phyloP scores from a whole-genome alignment of 2,113 vertebrate species.

The Axis porcinus region DNA sequence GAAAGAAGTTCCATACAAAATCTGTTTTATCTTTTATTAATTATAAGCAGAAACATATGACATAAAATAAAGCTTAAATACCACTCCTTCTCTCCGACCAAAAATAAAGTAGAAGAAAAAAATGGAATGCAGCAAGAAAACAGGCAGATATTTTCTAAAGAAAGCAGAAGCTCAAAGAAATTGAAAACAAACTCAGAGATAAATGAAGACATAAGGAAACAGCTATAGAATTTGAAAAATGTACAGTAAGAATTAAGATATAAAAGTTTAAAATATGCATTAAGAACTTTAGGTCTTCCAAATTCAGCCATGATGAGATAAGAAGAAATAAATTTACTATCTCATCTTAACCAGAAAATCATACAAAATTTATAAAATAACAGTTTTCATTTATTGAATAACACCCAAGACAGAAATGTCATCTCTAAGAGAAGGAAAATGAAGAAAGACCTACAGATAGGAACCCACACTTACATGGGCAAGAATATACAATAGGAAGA shows the following conservation, averaged over 20 bases:
- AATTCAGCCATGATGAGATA: background rate
- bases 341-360: background rate
- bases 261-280: background rate
- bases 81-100: fast-evolving
- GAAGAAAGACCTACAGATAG: background rate
- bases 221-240: background rate
- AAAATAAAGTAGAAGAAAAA: background rate
- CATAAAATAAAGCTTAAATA: background rate
- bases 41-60: background rate
- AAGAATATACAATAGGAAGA: background rate
- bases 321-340: background rate
- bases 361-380: background rate
- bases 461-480: background rate
- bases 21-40: background rate
- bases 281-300: background rate
- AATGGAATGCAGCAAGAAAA: background rate
- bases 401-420: background rate
- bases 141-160: background rate
- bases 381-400: background rate
- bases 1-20: background rate
- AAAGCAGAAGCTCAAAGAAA: background rate
- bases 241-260: background rate
- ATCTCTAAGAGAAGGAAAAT: background rate
- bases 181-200: background rate
- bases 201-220: background rate